Percentiles rank a stretch among this genome's conserved stretches.
phyloP scores from a whole-genome alignment of 2,113 vertebrate species.

The Hemicordylus capensis region DNA sequence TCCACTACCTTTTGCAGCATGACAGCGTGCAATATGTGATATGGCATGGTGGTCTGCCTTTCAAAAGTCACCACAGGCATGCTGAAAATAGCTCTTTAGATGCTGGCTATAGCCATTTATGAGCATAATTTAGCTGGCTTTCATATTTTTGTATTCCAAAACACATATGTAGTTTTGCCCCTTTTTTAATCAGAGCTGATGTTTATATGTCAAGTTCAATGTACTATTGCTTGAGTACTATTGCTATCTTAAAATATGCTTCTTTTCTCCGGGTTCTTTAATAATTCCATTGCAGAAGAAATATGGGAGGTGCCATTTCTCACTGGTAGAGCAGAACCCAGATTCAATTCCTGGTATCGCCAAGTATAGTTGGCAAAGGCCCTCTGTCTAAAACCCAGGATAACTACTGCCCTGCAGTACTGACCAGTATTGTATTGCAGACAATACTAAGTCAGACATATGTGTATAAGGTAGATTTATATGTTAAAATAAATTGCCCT shows the following conservation, averaged over 20 bases:
- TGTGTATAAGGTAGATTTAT: too few relatives aligned
- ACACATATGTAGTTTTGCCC: constrained; percentile 29
- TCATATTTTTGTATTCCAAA: constrained; percentile 34
- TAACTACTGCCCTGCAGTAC: too few relatives aligned
- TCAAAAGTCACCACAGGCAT: neutral
- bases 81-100: neutral
- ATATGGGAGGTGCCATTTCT: neutral
- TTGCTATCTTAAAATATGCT: neutral
- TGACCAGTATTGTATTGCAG: too few relatives aligned
- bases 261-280: constrained; percentile 15
- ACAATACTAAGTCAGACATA: too few relatives aligned
- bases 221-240: constrained; percentile 28
- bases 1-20: neutral
- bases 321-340: too few relatives aligned
- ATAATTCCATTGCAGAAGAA: constrained; percentile 20
- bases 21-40: neutral
- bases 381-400: too few relatives aligned
- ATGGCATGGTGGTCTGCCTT: neutral
- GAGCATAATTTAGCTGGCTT: constrained; percentile 5
- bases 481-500: neutral
- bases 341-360: too few relatives aligned
- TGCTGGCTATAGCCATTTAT: neutral
- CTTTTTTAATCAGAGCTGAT: neutral
- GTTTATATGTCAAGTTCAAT: constrained; percentile 25
- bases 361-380: too few relatives aligned